These are phyloP conservation scores for Origma solitaria DNA, from an alignment of 2,113 vertebrate genomes.

Conservation along the genomic window DNA sequence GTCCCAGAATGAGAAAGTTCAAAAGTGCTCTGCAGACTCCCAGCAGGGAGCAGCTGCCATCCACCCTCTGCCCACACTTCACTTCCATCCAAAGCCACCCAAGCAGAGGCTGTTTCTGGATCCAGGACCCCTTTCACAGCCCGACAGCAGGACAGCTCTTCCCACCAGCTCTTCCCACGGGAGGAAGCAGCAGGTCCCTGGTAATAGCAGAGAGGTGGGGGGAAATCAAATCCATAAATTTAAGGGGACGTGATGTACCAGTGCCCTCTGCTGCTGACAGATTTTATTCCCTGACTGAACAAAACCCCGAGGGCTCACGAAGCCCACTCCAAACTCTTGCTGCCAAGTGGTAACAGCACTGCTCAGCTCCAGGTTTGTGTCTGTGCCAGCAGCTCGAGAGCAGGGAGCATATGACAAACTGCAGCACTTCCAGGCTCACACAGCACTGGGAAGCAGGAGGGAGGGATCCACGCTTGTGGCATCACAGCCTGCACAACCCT, in stretches of 20 bases:
- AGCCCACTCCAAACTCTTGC: background rate
- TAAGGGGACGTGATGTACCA: conserved; percentile 44
- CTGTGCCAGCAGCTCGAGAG: background rate
- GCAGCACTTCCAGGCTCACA: background rate
- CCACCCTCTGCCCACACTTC: background rate
- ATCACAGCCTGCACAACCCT: background rate
- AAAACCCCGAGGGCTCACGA: background rate
- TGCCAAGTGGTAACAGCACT: background rate
- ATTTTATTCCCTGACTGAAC: conserved; percentile 40
- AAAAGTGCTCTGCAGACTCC: background rate
- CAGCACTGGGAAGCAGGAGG: background rate
- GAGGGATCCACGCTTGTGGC: background rate
- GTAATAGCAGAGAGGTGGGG: background rate
- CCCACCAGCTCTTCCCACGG: background rate
- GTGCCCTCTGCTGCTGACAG: conserved; percentile 63
- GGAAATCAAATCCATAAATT: background rate
- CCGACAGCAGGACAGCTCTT: background rate
- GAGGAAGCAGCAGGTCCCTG: background rate
- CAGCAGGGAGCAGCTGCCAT: background rate
- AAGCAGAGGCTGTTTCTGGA: background rate
- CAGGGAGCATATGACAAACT: background rate
- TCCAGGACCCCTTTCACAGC: background rate
- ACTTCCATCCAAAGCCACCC: background rate
- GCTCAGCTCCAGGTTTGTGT: background rate
- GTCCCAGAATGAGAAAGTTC: background rate